Evolutionary conservation across 2,113 vertebrate species (phyloP).

Genomic region (Upupa epops): DNA sequence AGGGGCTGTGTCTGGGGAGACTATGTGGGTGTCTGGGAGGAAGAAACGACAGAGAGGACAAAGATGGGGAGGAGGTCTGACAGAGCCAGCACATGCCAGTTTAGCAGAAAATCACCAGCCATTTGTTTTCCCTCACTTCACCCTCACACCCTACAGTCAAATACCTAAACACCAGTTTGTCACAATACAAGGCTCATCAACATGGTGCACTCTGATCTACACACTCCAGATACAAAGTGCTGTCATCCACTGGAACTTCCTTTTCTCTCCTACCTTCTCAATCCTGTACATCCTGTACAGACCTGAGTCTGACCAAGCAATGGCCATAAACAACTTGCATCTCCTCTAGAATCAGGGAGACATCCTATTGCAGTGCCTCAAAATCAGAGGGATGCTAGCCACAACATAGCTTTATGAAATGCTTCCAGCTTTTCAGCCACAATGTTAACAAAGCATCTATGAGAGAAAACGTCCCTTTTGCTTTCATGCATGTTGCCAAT

Average conservation of each 20-base stretch:
- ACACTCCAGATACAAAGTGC: background rate
- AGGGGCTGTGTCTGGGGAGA: background rate
- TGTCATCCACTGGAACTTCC: background rate
- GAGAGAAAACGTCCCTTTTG: background rate
- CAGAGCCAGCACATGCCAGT: background rate
- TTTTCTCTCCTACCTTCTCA: background rate
- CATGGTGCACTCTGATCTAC: background rate
- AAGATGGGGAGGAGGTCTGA: background rate
- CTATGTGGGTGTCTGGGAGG: background rate
- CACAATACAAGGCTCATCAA: background rate
- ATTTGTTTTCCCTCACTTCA: background rate
- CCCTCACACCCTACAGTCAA: background rate
- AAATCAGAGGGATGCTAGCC: background rate
- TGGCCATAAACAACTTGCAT: background rate
- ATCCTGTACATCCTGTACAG: background rate
- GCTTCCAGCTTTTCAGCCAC: background rate
- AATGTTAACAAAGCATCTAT: background rate
- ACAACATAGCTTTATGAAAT: background rate
- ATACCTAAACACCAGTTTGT: background rate
- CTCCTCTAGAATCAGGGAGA: background rate
- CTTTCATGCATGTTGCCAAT: background rate
- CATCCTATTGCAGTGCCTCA: background rate
- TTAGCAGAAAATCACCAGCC: background rate
- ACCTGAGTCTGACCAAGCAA: background rate
- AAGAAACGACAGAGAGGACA: background rate